Base-by-base conservation (phyloP, 2,888 invertebrate species). In the Pachycephus smyrnensis region DNA sequence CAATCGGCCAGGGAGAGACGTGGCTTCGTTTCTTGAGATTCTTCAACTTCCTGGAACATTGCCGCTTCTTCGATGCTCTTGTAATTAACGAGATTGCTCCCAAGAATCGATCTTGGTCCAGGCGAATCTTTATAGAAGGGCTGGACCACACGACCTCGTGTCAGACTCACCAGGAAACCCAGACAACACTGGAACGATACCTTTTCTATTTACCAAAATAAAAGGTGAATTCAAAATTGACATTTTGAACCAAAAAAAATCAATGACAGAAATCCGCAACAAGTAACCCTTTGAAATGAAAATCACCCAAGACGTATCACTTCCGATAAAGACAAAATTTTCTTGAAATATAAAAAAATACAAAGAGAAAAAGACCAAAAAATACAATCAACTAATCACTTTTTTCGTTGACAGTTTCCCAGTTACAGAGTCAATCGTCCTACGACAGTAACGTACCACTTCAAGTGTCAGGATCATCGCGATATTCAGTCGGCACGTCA, bases 1-100 rank as follows among this genome's bases (percentile, higher is more conserved):
- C 90, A 92, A 75, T 92, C 92, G 6, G 88, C 89, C 80, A 89
- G 81, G 73, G 89, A 89, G 68, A 90, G 83, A 79, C 86, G 81
- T 23, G 77, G 80, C 68, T 80, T 69, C 75, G 73, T 32, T 33
- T 77, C 40, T 23, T n/a, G 68, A 30, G 32, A 37, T 68, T 31
- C 23, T 69, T 33, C 35, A n/a, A 37, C 69, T 15, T 37, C 73
- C 73, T 73, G 76, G 35, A 79, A 79, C 68, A 36, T 69, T 30
- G 55, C 23, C 9, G 55, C 55, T 55, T 55, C 55, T 15, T 55
- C 55, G 55, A 55, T 2, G 23, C 23, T 55, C 55, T 55, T 55
- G 23, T 55, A 55, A 55, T 55, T 55, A 55, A 23, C 55, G 2
- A 15, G 55, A 55, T 55, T 23, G 55, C 55, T 55, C 55, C 55